phyloP scores from a whole-genome alignment of 2,113 vertebrate genomes.

The Jacana jacana region DNA sequence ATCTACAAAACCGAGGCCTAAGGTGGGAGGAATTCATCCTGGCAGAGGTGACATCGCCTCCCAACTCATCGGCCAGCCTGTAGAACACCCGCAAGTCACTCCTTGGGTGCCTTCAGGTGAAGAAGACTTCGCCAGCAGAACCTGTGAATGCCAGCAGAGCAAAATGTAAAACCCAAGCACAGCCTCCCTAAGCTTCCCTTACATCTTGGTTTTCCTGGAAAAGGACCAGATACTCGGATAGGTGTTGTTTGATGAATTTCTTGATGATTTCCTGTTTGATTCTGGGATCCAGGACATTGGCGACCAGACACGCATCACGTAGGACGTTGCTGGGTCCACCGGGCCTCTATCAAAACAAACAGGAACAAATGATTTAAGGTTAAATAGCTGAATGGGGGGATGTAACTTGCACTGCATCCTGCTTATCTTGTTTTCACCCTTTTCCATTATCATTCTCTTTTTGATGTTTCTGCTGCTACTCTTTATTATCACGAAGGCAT shows the following conservation, averaged over 20 bases:
- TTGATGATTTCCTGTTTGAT: constrained; percentile 99
- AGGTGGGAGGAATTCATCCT: background rate
- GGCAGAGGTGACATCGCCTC: background rate
- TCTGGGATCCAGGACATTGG: constrained; percentile 92
- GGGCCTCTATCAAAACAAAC: constrained; percentile 81
- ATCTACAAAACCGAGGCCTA: background rate
- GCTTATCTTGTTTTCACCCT: background rate
- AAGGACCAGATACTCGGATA: constrained; percentile 94
- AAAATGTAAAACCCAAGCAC: constrained; percentile 13
- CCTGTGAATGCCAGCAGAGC: background rate
- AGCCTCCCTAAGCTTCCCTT: constrained; percentile 64
- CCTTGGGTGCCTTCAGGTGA: background rate
- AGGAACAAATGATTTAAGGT: background rate
- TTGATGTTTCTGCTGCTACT: background rate
- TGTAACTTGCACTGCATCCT: background rate
- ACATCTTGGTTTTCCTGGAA: constrained; percentile 99
- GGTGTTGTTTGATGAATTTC: constrained; percentile 97
- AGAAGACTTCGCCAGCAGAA: background rate
- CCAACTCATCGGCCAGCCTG: background rate
- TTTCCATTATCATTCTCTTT: background rate
- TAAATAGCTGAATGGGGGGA: background rate
- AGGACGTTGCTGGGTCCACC: constrained; percentile 95
- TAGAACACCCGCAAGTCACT: background rate
- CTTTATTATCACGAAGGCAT: background rate
- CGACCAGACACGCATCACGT: constrained; percentile 93